Evolutionary conservation across 2,888 invertebrate genomes (phyloP).

Genomic region (Luperina testacea): DNA sequence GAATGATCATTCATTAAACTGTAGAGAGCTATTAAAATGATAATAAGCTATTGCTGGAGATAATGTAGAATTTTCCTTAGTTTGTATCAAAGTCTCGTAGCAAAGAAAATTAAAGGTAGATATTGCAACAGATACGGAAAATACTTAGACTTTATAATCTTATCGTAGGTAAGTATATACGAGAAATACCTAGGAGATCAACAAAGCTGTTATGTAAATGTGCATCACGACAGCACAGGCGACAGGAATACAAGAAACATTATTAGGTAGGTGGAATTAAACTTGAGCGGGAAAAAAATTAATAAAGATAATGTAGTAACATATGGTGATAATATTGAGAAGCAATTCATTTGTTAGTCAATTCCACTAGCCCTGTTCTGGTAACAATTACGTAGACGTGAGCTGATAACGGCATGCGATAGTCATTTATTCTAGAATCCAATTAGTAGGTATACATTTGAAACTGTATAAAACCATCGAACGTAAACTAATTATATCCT

Average conservation of each 20-base stretch:
- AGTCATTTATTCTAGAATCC: constrained; percentile 52
- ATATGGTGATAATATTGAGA: constrained; percentile 45
- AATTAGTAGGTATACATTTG: constrained; percentile 57
- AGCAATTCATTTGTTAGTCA: constrained; percentile 44
- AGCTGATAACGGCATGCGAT: constrained; percentile 50
- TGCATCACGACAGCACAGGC: constrained; percentile 47
- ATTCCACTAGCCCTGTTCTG: constrained; percentile 29
- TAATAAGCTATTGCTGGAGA: constrained; percentile 40
- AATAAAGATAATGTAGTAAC: constrained; percentile 32
- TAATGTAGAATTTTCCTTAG: constrained; percentile 57
- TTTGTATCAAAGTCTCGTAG: constrained; percentile 29
- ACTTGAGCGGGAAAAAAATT: constrained; percentile 37
- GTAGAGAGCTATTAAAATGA: constrained; percentile 51
- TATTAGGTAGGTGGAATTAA: constrained; percentile 40
- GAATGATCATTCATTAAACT: constrained; percentile 48
- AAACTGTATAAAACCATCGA: constrained; percentile 48
- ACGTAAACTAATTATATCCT: constrained; percentile 61
- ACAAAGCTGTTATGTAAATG: constrained; percentile 60
- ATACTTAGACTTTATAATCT: constrained; percentile 55
- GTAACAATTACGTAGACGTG: constrained; percentile 39
- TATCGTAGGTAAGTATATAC: constrained; percentile 39
- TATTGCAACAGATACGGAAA: constrained; percentile 52
- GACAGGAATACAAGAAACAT: constrained; percentile 50
- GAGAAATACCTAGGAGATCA: constrained; percentile 57
- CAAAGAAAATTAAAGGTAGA: constrained; percentile 41